Base-by-base conservation (phyloP, 2,113 vertebrate species). In the Puntigrus tetrazona region DNA sequence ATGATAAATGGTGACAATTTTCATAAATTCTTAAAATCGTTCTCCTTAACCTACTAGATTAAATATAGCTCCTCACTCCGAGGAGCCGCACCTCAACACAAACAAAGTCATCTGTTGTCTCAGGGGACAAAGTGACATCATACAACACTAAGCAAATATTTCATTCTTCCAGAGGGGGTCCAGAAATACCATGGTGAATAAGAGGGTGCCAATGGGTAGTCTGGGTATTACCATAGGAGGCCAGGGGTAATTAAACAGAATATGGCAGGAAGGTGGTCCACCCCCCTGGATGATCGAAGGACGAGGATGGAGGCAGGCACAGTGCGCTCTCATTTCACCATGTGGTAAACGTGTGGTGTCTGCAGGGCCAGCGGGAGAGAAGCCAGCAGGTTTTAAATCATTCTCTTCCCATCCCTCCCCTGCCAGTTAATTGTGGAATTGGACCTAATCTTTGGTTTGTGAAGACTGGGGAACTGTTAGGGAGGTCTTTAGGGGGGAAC, bases 361-460 rank as follows among this genome's bases (percentile, higher is more conserved):
- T 65, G 67, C 55, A 81, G 34, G 14, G 52, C 43, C 76, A 80
- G 65, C 67, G n/a, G 52, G 77, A 63, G 41, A 74, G 29, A 80
- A 45, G 63, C 52, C 80, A 82, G 80, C 63, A 82, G 65, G 80
- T 72, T 78, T 78, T 65, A 86, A 86, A 77, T 86, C 63, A 61
- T 76, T 47, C 18, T 67, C 36, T 45, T 50, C 43, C 41, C 59
- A 31, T 47, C 25, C 25, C 59, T 70, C 43, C 43, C 65, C 63
- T 82, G 45, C 43, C 45, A 52, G 79, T 70, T 70, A 81, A 81
- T 70, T 70, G 79, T 69, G 63, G 45, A 72, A 70, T 69, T 69
- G 27, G 29, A 70, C 63, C 63, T 69, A 69, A 72, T 72, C 65
- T 55, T 63, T 34, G 22, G 31, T 82, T 67, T 70, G 63, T 52